Percentiles rank a stretch among this genome's conserved stretches.
These are phyloP conservation scores for Nephrotoma guestfalica DNA, from an alignment of 2,888 invertebrate species.

Conservation along the genomic window DNA sequence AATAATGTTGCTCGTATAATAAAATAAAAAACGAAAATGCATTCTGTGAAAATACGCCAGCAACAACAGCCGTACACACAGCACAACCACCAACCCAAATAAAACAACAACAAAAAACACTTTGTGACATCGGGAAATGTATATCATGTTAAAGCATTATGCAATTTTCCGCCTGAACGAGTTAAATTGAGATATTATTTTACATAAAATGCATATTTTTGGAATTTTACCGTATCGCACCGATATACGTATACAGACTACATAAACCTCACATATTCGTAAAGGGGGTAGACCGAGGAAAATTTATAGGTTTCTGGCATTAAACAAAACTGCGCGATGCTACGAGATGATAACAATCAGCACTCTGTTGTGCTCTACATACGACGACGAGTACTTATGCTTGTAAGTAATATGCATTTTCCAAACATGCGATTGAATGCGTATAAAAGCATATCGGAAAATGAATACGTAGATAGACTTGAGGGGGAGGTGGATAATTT, in stretches of 20 bases:
- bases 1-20: not conserved
- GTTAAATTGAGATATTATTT: not conserved
- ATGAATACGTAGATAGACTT: not conserved
- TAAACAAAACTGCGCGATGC: not conserved
- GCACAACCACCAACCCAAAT: not conserved
- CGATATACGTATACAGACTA: not conserved
- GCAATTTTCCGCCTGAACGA: not conserved
- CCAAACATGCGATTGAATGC: not conserved
- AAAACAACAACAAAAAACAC: not conserved
- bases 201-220: not conserved
- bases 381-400: not conserved
- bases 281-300: not conserved
- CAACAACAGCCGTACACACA: not conserved
- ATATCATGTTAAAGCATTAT: not conserved
- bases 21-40: not conserved
- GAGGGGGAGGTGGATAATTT: not conserved
- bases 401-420: not conserved
- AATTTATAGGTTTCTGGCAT: not conserved
- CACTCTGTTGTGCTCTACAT: not conserved
- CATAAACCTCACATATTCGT: not conserved
- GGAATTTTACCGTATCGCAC: not conserved
- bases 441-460: not conserved
- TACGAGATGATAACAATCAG: not conserved
- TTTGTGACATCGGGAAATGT: not conserved
- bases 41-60: not conserved